Evolutionary conservation across 2,113 vertebrate species (phyloP).

Genomic region (Pionites leucogaster): DNA sequence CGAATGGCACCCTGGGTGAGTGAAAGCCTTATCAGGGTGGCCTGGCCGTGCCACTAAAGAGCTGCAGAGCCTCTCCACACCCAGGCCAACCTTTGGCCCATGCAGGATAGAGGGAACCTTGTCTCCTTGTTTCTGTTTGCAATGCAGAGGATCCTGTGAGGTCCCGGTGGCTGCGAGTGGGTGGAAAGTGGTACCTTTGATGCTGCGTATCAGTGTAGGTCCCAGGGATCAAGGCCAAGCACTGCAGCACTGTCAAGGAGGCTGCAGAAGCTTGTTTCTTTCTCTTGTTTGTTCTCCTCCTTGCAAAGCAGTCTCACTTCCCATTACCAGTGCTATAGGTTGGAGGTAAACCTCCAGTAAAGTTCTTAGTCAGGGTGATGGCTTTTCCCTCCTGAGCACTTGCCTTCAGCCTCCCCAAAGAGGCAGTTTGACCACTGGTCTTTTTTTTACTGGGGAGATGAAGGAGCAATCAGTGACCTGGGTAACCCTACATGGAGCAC

Average conservation of each 20-base stretch:
- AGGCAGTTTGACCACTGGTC: not conserved
- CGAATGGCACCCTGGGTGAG: not conserved
- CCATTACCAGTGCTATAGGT: not conserved
- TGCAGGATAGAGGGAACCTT: not conserved
- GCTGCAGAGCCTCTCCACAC: not conserved
- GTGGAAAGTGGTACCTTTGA: not conserved
- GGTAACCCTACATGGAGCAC: not conserved
- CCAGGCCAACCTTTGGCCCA: constrained; percentile 36
- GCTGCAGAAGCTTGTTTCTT: not conserved
- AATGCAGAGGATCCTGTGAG: not conserved
- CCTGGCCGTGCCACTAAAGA: not conserved
- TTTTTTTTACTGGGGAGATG: not conserved
- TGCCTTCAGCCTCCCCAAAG: not conserved
- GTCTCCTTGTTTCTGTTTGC: not conserved
- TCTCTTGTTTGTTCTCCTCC: not conserved
- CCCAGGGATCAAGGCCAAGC: not conserved
- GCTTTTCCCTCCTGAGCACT: not conserved
- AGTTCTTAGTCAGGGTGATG: not conserved
- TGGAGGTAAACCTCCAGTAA: not conserved
- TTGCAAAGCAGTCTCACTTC: not conserved
- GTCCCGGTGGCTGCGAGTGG: not conserved
- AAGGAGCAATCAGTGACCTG: constrained; percentile 26
- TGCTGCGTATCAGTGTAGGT: not conserved
- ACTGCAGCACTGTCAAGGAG: accelerated
- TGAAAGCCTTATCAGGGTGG: not conserved